Base-by-base conservation (phyloP, 2,888 invertebrate genomes). In the Megalurothrips usitatus region DNA sequence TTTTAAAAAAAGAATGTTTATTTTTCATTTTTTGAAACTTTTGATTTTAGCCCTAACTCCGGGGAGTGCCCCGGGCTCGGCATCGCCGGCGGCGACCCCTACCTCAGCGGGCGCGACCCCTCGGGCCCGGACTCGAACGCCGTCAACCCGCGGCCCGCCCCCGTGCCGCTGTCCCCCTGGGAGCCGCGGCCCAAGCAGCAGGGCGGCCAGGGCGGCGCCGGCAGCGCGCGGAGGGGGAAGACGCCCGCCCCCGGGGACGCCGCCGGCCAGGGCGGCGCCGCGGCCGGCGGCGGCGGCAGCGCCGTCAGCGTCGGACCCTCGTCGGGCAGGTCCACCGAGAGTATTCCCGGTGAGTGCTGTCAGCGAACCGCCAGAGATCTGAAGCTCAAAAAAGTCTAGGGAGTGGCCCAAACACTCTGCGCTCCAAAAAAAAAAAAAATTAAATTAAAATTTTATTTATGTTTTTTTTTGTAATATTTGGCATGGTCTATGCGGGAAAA, bases 41-140 rank as follows among this genome's bases (percentile, higher is more conserved):
- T n/a, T n/a, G n/a, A n/a, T 79, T 86, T 47, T 84, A 90, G 90
- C 82, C 89, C 90, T 1, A 90, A 89, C 84, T 87, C 88, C 81
- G 88, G 88, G 10, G 90, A 89, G 84, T 90, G 90, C 83, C 85
- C 87, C 26, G 86, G 80, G 80, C 79, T 83, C 80, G 85, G 83
- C 78, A 84, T 82, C 81, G 83, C 84, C 68, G 81, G 82, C 79
- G 79, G 78, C 82, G 81, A 28, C 82, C 81, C 28, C 81, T 63
- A 14, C 83, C 84, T 81, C 84, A 79, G 81, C 85, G 79, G 82
- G 84, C 78, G 83, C 84, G 79, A 84, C 84, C 86, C 84, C 82
- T 85, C 84, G 79, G 85, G 84, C 79, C 79, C 83, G 48, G 82
- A 84, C 79, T 83, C 85, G 81, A 84, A 85, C 63, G 83, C 84